Percentiles rank a stretch among this genome's conserved stretches.
These are phyloP conservation scores for Brienomyrus brachyistius DNA, from an alignment of 2,113 vertebrate species.

Conservation along the genomic window DNA sequence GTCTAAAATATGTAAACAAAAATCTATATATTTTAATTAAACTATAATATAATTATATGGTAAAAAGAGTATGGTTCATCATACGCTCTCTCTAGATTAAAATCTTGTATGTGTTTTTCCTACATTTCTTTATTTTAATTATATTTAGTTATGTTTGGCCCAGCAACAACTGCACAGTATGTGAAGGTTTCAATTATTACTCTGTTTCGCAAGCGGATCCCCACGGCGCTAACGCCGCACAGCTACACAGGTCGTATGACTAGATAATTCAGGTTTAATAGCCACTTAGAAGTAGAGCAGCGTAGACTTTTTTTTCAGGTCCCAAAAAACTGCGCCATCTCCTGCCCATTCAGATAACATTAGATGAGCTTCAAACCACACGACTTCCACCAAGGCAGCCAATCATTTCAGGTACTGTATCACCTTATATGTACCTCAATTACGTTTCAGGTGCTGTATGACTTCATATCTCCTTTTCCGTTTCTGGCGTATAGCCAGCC, in stretches of 20 bases:
- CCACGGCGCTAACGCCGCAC: not conserved
- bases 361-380: not conserved
- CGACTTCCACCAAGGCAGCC: not conserved
- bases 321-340: not conserved
- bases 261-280: not conserved
- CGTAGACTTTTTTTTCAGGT: not conserved
- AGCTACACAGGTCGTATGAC: not conserved
- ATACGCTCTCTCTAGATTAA: not conserved
- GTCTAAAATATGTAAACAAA: not conserved
- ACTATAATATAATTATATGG: not conserved
- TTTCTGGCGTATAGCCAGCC: not conserved
- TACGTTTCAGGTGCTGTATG: not conserved
- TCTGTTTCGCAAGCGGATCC: not conserved
- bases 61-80: not conserved
- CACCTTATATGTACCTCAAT: not conserved
- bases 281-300: not conserved
- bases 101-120: not conserved
- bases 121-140: not conserved
- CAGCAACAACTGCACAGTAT: not conserved
- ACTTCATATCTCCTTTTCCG: not conserved
- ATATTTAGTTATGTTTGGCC: not conserved
- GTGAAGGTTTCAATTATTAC: not conserved
- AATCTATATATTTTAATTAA: not conserved
- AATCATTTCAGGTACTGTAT: not conserved
- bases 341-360: not conserved